Base-by-base conservation (phyloP, 2,797 vertebrate genomes). In the Notolabrus celidotus region DNA sequence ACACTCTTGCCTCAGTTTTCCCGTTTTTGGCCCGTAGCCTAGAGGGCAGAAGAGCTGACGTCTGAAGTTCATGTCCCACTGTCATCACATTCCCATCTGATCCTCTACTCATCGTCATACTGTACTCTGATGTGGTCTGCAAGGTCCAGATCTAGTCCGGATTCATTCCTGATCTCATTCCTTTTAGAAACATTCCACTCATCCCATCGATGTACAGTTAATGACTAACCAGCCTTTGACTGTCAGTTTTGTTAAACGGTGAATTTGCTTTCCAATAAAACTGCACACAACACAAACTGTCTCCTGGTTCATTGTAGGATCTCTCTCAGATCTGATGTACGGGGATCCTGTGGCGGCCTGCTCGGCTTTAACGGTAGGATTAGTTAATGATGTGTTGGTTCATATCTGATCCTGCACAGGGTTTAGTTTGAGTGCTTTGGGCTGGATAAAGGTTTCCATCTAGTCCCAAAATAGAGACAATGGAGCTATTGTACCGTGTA, bases 251-350 rank as follows among this genome's bases (percentile, higher is more conserved):
- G 83, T 87, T 71, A 68, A 80, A 71, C 19, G 45, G 43, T 77
- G 57, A 47, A 74, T 65, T 58, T 53, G 78, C 71, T 90, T 89
- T 88, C 70, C 79, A 90, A 89, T 91, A 90, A 90, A 90, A 85
- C 46, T 7, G 0, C 41, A 51, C 51, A 70, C 51, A 38, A 69
- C 51, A 27, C 38, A 2, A 63, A 43, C 12, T 0, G 42, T 59
- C 22, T 69, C 4, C 34, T 36, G 34, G 6, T 25, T 39, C 8
- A 2, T 27, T 67, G 23, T 36, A 23, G 17, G 14, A 16, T 51
- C 31, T 1, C 29, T 36, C 29, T 2, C 25, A 10, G 12, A 16
- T 20, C 15, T 57, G 2, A 47, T 43, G 39, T 17, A 22, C 34
- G 27, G 8, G 53, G 46, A 55, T 50, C 27, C 34, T 23, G 0